These are phyloP conservation scores for Tinea pellionella DNA, from an alignment of 2,888 invertebrate genomes.

Conservation along the genomic window DNA sequence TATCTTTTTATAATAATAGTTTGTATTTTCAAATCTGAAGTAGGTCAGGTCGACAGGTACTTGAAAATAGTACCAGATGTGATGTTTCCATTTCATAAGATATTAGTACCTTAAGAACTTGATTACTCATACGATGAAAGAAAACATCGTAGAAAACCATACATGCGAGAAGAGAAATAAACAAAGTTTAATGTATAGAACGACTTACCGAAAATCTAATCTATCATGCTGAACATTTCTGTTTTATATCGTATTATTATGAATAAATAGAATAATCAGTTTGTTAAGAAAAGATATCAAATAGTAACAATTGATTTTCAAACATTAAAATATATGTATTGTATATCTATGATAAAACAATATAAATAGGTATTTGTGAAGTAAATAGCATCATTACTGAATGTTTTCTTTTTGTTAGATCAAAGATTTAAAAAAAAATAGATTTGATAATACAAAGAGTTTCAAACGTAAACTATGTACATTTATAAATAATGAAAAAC, in stretches of 20 bases:
- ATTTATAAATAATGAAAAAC: background rate
- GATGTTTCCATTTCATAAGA: background rate
- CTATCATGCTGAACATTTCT: background rate
- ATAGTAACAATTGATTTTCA: no score
- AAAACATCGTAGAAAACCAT: background rate
- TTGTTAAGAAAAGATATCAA: background rate
- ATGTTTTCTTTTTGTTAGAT: background rate
- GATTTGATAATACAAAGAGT: background rate
- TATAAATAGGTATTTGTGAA: no score
- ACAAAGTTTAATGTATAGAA: slow-evolving; percentile 1
- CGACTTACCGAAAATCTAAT: slow-evolving; percentile 2
- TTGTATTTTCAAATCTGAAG: background rate
- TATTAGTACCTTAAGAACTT: background rate
- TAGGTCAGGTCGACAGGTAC: background rate
- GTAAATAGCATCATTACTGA: background rate
- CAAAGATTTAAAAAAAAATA: slow-evolving; percentile 4
- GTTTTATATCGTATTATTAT: background rate
- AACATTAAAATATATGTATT: no score
- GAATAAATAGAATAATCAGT: background rate
- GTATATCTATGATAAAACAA: no score
- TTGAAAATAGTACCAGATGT: background rate
- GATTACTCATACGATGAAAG: slow-evolving; percentile 5
- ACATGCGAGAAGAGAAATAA: slow-evolving; percentile 5
- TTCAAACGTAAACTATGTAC: background rate
- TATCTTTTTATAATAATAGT: background rate